Percentiles rank a stretch among this genome's conserved stretches.
phyloP scores from a whole-genome alignment of 1,140 invertebrate genomes.

The Elymnias hypermnestra region DNA sequence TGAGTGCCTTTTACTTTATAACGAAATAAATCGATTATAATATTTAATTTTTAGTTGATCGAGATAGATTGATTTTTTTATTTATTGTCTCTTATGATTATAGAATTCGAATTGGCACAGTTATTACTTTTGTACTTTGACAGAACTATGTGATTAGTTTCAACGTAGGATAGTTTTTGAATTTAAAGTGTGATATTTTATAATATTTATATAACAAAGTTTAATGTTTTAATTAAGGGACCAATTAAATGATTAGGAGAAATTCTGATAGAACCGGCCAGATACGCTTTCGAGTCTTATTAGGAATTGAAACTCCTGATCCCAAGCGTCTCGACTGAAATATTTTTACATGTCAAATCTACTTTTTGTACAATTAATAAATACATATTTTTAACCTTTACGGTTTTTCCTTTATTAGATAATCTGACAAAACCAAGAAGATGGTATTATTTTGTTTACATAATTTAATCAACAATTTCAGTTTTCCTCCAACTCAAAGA shows the following conservation, averaged over 20 bases:
- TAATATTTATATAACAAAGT: conserved; percentile 75
- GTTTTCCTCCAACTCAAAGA: conserved; percentile 51
- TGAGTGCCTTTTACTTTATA: conserved; percentile 70
- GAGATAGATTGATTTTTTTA: conserved; percentile 71
- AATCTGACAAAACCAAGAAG: conserved; percentile 42
- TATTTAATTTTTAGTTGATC: conserved; percentile 74
- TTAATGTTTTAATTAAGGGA: conserved; percentile 75
- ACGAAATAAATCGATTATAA: conserved; percentile 67
- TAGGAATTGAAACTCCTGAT: conserved; percentile 31
- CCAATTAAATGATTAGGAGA: conserved; percentile 73
- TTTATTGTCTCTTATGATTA: conserved; percentile 73
- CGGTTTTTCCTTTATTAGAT: conserved; percentile 55
- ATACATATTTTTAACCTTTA: conserved; percentile 31
- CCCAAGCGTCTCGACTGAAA: conserved; percentile 41
- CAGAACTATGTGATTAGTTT: conserved; percentile 68
- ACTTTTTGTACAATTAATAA: conserved; percentile 42
- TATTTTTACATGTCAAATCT: conserved; percentile 47
- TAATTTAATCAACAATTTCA: conserved; percentile 45
- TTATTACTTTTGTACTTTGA: conserved; percentile 73
- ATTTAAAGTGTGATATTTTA: conserved; percentile 76
- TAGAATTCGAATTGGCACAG: conserved; percentile 70
- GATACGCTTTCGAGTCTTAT: conserved; percentile 49
- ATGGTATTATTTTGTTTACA: conserved; percentile 41
- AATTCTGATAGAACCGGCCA: conserved; percentile 61
- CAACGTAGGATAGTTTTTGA: conserved; percentile 69